Percentiles rank a stretch among this genome's conserved stretches.
Evolutionary conservation across 2,888 invertebrate genomes (phyloP).

Genomic region (Cabera pusaria): DNA sequence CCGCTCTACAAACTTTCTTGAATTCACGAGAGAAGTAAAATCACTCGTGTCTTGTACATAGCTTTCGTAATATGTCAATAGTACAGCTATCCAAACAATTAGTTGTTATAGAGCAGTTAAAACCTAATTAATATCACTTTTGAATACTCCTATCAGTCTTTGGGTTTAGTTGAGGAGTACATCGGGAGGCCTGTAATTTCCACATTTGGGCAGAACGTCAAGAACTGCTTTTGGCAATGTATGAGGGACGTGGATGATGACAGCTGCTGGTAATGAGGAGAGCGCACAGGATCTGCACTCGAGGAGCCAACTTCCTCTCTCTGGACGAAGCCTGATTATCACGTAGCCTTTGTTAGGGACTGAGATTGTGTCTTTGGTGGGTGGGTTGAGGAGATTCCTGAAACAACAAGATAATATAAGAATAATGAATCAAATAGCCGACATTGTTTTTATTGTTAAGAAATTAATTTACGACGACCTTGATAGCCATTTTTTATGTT

Average conservation of each 20-base stretch:
- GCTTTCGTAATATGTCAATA: too few species aligned
- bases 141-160: slow-evolving; percentile 34
- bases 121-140: slow-evolving; percentile 21
- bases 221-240: slow-evolving; percentile 68
- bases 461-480: too few species aligned
- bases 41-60: too few species aligned
- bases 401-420: too few species aligned
- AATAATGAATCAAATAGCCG: too few species aligned
- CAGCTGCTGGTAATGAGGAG: slow-evolving; percentile 65
- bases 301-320: slow-evolving; percentile 78
- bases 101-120: too few species aligned
- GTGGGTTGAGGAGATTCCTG: slow-evolving; percentile 79
- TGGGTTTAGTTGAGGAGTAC: slow-evolving; percentile 60
- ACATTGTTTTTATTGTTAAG: too few species aligned
- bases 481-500: too few species aligned
- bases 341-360: slow-evolving; percentile 86
- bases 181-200: slow-evolving; percentile 74
- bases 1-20: too few species aligned
- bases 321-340: slow-evolving; percentile 78
- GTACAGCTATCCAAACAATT: too few species aligned
- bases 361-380: slow-evolving; percentile 84
- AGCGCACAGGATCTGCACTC: slow-evolving; percentile 71
- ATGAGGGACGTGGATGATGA: slow-evolving; percentile 72
- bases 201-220: slow-evolving; percentile 76
- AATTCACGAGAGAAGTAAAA: too few species aligned